Conservation (phyloP, 2,797 vertebrate species). For the Eutrigla gurnardus region DNA sequence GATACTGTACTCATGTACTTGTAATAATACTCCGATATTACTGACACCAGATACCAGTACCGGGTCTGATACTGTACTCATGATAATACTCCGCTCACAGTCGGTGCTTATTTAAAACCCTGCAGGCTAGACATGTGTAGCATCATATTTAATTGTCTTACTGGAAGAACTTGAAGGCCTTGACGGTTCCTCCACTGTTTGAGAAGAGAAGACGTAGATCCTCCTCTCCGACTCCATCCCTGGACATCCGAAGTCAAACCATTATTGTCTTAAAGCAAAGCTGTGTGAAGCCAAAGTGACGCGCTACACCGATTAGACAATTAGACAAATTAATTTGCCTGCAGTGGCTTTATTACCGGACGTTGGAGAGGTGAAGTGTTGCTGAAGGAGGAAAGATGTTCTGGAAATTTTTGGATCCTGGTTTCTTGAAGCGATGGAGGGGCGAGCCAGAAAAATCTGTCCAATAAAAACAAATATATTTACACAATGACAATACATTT, state of each 20-base stretch:
- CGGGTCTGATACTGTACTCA: too few relatives aligned
- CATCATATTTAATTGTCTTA: conserved; percentile 79
- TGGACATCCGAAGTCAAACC: conserved; percentile 66
- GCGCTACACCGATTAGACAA: background rate
- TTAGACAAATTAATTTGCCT: background rate
- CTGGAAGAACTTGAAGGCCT: conserved; percentile 99
- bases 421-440: conserved; percentile 98
- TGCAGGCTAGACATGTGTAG: background rate
- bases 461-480: conserved; percentile 5
- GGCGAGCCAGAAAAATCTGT: conserved; percentile 96
- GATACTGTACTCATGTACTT: too few relatives aligned
- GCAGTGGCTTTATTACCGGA: conserved; percentile 85
- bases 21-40: too few relatives aligned
- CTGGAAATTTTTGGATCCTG: conserved; percentile 98
- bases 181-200: conserved; percentile 95
- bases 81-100: too few relatives aligned
- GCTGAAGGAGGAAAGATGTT: conserved; percentile 98
- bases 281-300: background rate
- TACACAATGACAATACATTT: background rate
- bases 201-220: conserved; percentile 95
- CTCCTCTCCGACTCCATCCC: conserved; percentile 94
- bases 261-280: background rate
- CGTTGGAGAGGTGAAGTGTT: conserved; percentile 97
- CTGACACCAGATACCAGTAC: too few relatives aligned
- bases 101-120: background rate